Base-by-base conservation (phyloP, 2,888 invertebrate species). In the Leuctra nigra region DNA sequence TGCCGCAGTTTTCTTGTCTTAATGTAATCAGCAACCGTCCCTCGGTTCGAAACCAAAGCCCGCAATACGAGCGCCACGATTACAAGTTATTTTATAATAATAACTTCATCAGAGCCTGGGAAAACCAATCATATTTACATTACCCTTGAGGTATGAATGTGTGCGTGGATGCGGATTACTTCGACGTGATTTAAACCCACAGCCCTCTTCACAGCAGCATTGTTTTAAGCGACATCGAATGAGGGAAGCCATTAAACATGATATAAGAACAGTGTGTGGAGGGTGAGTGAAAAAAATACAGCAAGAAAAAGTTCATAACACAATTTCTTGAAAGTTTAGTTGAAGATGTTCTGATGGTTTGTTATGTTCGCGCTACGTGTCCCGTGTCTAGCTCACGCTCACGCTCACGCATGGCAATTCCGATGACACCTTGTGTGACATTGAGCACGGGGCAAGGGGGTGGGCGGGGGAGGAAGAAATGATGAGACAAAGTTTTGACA, bases 401-500 rank as follows among this genome's bases (percentile, higher is more conserved):
- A 61, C 61, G 59, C 59, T 6, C 50, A 33, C 50, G 50, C 50
- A 50, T 35, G 50, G 23, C 44, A 44, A 44, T 22, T 44, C 44
- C n/a, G 9, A 13, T n/a, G n/a, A 50, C 50, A 50, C 33, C 50
- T 50, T 13, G 35, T 29, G 35, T 50, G 33, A 33, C 14, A 18
- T 35, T 16, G 50, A 16, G 3, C 41, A 41, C 16, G 20, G 11
- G 29, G 7, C 6, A 11, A 6, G 29, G 29, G 29, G 29, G 29
- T 29, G 29, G 7, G 6, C 14, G 29, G 44, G 39, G 54, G 24
- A 24, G 41, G 61, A 61, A 62, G 63, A 59, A 63, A 62, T 64
- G 65, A 64, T 62, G 63, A 63, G 63, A 63, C 62, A 63, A 65
- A 65, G 64, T 64, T 65, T 65, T 65, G 65, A 65, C 64, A 60